Evolutionary conservation across 2,113 vertebrate species (phyloP), one percentile per base, ranked within the genome.

Genomic region (Gasterosteus aculeatus): DNA sequence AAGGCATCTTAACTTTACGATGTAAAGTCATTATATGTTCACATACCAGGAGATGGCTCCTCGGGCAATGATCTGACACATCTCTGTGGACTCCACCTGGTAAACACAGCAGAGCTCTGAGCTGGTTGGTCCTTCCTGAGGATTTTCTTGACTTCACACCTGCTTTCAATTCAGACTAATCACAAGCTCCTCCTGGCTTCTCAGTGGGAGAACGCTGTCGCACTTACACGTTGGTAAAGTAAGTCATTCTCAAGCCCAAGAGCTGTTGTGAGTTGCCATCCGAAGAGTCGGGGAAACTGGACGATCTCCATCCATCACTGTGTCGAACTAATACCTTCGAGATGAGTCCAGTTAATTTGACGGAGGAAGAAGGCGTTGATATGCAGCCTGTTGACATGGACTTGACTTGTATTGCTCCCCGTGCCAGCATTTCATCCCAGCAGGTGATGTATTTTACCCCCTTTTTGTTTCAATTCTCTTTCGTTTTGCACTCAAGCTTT

Each of bases 381-480:
- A 54, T 87, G 70, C 53, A 87, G 62, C 22, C 61, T 26, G 77
- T 49, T 7, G 92, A 93, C 38, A 91, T 94, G 93, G 90, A 94
- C 39, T 47, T 91, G 29, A 93, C 88, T 4, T 75, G 64, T 42
- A 58, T 39, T 18, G 22, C 15, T 38, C 11, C 82, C 42, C 22
- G 69, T 51, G 46, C 66, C 31, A 69, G 31, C 41, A 6, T 22
- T 4, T 57, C 65, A 62, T 3, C 69, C 4, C 47, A 51, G 19
- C 69, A 88, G 89, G 90, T 92, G 39, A 82, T 5, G 12, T 29
- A 0, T 35, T 38, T 38, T 31, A 4, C 0, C 4, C 11, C 0
- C 0, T n/a, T 47, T n/a, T 29, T 41, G 33, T 33, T 33, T 56
- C 3, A 54, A 42, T 35, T 41, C 2, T 38, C 15, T 31, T 19